Evolutionary conservation across 2,797 vertebrate species (phyloP), one percentile per base, ranked within the genome.

Genomic region (Sebastolobus altivelis): DNA sequence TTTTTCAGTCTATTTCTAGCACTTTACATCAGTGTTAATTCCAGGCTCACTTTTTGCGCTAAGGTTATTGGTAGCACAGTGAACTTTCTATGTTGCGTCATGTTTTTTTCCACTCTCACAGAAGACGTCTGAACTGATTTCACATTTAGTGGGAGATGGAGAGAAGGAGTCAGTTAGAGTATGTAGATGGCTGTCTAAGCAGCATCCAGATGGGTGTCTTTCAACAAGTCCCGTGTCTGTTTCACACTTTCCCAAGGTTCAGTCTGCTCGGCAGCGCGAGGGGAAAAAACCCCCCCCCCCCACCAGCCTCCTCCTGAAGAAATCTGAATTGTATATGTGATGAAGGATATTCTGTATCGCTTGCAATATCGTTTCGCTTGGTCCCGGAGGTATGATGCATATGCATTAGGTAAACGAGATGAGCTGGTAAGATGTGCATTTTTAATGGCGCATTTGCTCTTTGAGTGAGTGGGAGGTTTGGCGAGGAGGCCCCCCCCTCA

Each of bases 391-490:
- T 94, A 88, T 93, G 87, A 94, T 96, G 92, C 94, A 95, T 95
- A 95, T 95, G 95, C 94, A 96, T 95, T 89, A 95, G 92, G 88
- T 94, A 94, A 94, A 93, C 66, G 81, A 87, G 90, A 94, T 90
- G 92, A 95, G 91, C 91, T 88, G 89, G 88, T 93, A 91, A 93
- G 92, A 91, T 92, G 87, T 95, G 94, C 93, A 95, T 95, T 94
- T 95, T 96, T 95, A 94, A 96, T 95, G 90, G 89, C 2, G 83
- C 93, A 93, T 95, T 96, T 95, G 94, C 94, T 95, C 87, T 92
- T 86, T 85, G 93, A 94, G 92, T 85, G 89, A 95, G 92, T 92
- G 89, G 92, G 91, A 94, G 92, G 81, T 84, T 88, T 85, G 89
- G 89, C 9, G 82, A 91, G 87, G 78, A 77, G 78, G 71, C 74